Conservation (phyloP, 2,113 vertebrate species). For the Sapajus apella region DNA sequence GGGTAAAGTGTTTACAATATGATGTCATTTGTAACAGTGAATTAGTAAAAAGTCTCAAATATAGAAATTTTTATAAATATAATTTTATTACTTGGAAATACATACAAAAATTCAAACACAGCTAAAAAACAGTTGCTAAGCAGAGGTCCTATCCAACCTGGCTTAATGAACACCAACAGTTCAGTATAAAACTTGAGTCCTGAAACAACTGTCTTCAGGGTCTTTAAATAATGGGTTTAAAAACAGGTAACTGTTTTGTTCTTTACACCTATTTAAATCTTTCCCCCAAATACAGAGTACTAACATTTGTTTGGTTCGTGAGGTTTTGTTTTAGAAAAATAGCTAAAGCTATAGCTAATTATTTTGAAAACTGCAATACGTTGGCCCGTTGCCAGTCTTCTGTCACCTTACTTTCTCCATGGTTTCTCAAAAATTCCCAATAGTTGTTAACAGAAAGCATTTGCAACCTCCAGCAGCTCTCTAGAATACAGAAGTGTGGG, state of each 20-base stretch:
- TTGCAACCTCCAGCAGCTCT: not conserved
- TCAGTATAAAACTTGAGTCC: constrained; percentile 49
- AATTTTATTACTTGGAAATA: constrained; percentile 79
- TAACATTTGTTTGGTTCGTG: constrained; percentile 40
- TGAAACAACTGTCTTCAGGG: constrained; percentile 29
- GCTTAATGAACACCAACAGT: constrained; percentile 56
- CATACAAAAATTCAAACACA: constrained; percentile 79
- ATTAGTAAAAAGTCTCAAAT: constrained; percentile 67
- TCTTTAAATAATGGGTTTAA: constrained; percentile 44
- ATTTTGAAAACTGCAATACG: constrained; percentile 7
- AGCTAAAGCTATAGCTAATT: not conserved
- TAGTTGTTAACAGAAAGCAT: not conserved
- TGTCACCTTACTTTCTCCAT: not conserved
- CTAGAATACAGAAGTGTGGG: not conserved
- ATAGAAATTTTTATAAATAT: constrained; percentile 75
- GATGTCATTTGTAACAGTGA: not conserved
- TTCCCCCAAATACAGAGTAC: not conserved
- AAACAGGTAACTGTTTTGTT: constrained; percentile 29
- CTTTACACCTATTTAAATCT: constrained; percentile 25
- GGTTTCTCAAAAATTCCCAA: not conserved
- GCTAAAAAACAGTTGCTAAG: constrained; percentile 73
- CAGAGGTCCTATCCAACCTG: constrained; percentile 50
- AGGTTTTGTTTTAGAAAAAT: constrained; percentile 40
- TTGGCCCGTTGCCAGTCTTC: not conserved
- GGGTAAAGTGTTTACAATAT: constrained; percentile 38